Base-by-base conservation (phyloP, 2,888 invertebrate species). In the Hipparchia semele region DNA sequence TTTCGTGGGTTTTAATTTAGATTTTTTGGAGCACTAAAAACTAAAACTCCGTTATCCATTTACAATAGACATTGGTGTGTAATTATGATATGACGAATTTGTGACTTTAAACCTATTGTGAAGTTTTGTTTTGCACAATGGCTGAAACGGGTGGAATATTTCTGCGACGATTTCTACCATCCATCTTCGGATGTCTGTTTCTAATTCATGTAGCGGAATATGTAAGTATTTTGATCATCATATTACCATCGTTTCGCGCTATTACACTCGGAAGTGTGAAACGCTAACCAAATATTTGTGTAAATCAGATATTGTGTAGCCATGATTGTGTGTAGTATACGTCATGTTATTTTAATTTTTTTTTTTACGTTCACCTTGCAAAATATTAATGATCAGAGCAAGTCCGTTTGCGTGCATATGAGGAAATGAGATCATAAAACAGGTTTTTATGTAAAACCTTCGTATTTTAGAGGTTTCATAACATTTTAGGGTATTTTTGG, bases 1-100 rank as follows among this genome's bases (percentile, higher is more conserved):
- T 33, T 51, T 51, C 3, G 65, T 65, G 12, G 39, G 10, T 12
- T 53, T 51, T 65, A 2, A 6, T 53, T 51, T 65, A 10, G 51
- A 64, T 64, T 49, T 13, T 62, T 45, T 33, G 6, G 6, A 53
- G 65, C 33, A 65, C 4, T 39, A 53, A 33, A 12, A 33, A 39
- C 39, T 23, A 23, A 23, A 23, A 46, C 6, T 46, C 6, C 46
- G 2, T 1, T 39, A 39, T 23, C 12, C 33, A 12, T 12, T 33
- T 53, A n/a, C 53, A 23, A 33, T 51, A 53, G 53, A 58, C 45
- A 49, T 49, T 73, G 71, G 79, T 80, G 78, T 79, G 75, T 80
- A 80, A 86, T 87, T 89, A 88, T 87, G 89, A 85, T 90, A 88
- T 89, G 88, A 87, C 85, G 82, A 81, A 80, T 78, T 80, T 78